Base-by-base conservation (phyloP, 2,113 vertebrate species). In the Misgurnus anguillicaudatus region DNA sequence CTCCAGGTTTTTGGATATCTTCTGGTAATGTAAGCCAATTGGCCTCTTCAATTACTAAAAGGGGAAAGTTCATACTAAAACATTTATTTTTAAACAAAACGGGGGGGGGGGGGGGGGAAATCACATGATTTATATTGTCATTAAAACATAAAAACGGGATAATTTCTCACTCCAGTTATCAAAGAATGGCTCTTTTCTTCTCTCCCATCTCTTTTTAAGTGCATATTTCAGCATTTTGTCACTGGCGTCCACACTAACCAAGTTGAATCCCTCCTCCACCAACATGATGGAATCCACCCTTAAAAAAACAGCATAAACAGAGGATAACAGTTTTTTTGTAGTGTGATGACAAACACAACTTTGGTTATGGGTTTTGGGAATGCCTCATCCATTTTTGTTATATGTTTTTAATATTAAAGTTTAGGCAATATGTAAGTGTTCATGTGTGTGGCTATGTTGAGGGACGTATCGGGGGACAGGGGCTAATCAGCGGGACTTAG, bases 221-320 rank as follows among this genome's bases (percentile, higher is more conserved):
- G 97, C 97, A 0, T 97, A 97, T 86, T 99, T 99, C 17, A 98
- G 94, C 97, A 99, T 99, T 92, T 98, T 99, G 90, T 99, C 97
- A 10, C 97, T 98, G 89, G 97, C 97, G 6, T 99, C 97, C 82
- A 98, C 95, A 0, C 97, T 98, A 9, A 93, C 91, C 90, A 98
- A 90, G 0, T 77, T 93, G 87, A 97, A 99, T 53, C 95, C 96
- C 82, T 98, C 97, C 80, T 98, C 97, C 45, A 99, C 94, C 86
- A 99, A 85, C 97, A 99, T 99, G 78, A 98, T 96, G 67, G 97
- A 99, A 88, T 99, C 97, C 80, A 98, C 95, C 78, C 97, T 99
- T 85, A 8, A 86, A 75, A 85, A 84, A 79, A 0, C 4, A 83
- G 63, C n/a, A 17, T 4, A 7, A 19, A 57, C 16, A 21, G 9